Base-by-base conservation (phyloP, 1,140 invertebrate genomes). In the Trypoxylus dichotomus region DNA sequence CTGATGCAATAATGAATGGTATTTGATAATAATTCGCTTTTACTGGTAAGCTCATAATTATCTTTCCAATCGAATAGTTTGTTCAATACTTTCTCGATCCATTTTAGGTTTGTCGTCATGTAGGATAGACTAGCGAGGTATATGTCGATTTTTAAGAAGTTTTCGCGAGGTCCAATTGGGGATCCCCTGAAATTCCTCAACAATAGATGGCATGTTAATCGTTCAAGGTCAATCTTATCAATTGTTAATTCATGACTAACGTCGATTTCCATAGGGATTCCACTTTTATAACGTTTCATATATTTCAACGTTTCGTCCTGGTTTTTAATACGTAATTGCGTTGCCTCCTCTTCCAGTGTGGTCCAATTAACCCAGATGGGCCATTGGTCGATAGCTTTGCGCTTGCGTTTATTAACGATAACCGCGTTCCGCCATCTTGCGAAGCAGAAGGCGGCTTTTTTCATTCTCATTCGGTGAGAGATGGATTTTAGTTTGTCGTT, bases 331-430 rank as follows among this genome's bases (percentile, higher is more conserved):
- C 87, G 88, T 0, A 92, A 80, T 79, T 85, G 85, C 11, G 80
- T 81, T 10, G 90, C 91, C 83, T 89, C 89, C 77, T 90, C 86
- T 5, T 84, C 76, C 0, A 89, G 83, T 58, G 87, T 88, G 15
- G 86, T 85, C 10, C 85, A 85, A 54, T 89, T 85, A 21, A 92
- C 81, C 91, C 91, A 93, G 19, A 91, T 86, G 0, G 91, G 91
- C 7, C 89, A 91, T 76, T 88, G 87, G 78, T 92, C 89, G 41
- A 92, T 82, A 10, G 91, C 75, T 83, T 85, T 79, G 80, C 86
- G 78, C 87, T 88, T 79, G 76, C 83, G 86, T 21, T 83, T 85
- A 19, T 84, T 87, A 6, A 74, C 54, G 0, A 81, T 71, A 24
- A 81, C 79, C 68, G 85, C 85, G 71, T 86, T 86, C 85, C 89